Base-by-base conservation (phyloP, 1,140 invertebrate species). In the fruit fly (Drosophila melanogaster) region DNA sequence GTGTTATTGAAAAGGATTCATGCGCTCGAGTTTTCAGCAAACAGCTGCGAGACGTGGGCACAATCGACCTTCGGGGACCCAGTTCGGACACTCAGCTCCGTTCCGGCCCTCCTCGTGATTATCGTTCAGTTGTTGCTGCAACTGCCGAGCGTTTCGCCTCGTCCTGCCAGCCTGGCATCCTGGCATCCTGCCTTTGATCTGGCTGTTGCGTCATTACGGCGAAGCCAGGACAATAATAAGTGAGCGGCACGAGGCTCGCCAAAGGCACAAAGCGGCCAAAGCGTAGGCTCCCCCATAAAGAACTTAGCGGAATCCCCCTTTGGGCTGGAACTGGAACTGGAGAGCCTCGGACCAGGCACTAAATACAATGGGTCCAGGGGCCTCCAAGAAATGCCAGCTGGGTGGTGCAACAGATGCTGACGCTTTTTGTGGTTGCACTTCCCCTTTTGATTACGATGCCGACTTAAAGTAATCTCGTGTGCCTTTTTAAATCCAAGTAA, bases 121-220 rank as follows among this genome's bases (percentile, higher is more conserved):
- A 86, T 78, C 74, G 69, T 67, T 50, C 30, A 41, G 61, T 44
- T 65, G 73, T 53, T 76, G 65, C 81, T 77, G 65, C 81, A 69
- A 46, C 65, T 80, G 81, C 53, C 64, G 69, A 71, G 44, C 75
- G 58, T 60, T 81, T 19, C 19, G 26, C 26, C 26, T 57, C 17
- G 47, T 17, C 41, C 22, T 3, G 19, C 12, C n/a, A 30, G 7
- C n/a, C 14, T n/a, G 3, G 8, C 41, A 2, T 15, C 37, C 22
- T 35, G 66, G 35, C 78, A 50, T 70, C 66, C 67, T 87, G 75
- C 66, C 83, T 86, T 86, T 87, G 83, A 87, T 87, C 70, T 79
- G 75, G 19, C 53, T 59, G 44, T 40, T 30, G 30, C 71, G 56
- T 76, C 83, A 83, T 86, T 83, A 79, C 47, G 81, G 49, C 58